phyloP scores from a whole-genome alignment of 2,113 vertebrate genomes.

The Oreochromis tanganicae region DNA sequence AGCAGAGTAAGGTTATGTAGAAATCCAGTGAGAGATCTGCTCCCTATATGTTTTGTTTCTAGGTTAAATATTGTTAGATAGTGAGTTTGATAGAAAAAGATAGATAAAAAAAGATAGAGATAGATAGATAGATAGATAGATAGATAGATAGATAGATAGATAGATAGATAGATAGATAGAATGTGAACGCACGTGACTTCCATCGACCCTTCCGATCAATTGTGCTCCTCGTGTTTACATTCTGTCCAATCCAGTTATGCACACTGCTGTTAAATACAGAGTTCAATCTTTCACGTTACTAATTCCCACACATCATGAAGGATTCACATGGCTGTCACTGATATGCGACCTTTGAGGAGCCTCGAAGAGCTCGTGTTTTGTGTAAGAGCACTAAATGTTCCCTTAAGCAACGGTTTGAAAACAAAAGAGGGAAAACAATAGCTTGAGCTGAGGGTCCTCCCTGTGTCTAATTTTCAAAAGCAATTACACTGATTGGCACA shows the following conservation, averaged over 20 bases:
- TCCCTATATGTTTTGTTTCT: not conserved
- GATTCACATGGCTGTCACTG: slow-evolving; percentile 15
- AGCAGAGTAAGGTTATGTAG: not conserved
- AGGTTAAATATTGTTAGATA: not conserved
- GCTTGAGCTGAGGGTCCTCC: slow-evolving; percentile 11
- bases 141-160: slow-evolving; percentile 5
- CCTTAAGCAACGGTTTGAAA: slow-evolving; percentile 16
- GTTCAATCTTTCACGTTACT: slow-evolving; percentile 41
- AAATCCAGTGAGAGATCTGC: not conserved
- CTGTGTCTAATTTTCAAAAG: slow-evolving; percentile 10
- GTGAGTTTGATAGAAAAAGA: not conserved
- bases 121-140: slow-evolving; percentile 11
- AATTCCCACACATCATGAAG: slow-evolving; percentile 22
- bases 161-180: slow-evolving; percentile 11
- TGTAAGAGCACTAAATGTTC: slow-evolving; percentile 1
- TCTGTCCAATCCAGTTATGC: slow-evolving; percentile 15
- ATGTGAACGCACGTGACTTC: slow-evolving; percentile 19
- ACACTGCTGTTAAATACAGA: slow-evolving; percentile 23
- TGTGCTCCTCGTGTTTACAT: slow-evolving; percentile 36
- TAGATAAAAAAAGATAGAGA: not conserved
- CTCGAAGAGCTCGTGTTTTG: not conserved
- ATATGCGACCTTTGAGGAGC: not conserved
- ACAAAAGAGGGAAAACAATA: slow-evolving; percentile 59
- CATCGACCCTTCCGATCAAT: not conserved
- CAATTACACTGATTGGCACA: not conserved